Conservation (phyloP, 2,797 vertebrate species). For the Scyliorhinus canicula region DNA sequence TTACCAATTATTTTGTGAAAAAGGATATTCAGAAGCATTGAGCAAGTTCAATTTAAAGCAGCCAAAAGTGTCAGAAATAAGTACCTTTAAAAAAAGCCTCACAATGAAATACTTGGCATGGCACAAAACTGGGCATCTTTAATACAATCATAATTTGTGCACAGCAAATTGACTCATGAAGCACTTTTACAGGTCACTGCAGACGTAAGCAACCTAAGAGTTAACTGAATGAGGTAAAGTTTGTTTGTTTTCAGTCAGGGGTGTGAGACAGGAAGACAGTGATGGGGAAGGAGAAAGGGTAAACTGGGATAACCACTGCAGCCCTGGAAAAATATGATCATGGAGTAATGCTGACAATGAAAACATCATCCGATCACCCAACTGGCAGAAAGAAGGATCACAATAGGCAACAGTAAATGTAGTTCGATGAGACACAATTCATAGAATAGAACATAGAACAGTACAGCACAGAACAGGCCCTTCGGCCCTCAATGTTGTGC, state of each 20-base stretch:
- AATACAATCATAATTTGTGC: no score
- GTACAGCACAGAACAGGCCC: no score
- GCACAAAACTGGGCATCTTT: no score
- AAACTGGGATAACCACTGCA: background rate
- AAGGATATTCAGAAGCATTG: background rate
- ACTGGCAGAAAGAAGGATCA: background rate
- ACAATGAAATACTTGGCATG: no score
- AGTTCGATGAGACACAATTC: background rate
- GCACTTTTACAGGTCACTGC: background rate
- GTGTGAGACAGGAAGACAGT: background rate
- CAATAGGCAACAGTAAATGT: background rate
- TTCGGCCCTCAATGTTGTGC: no score
- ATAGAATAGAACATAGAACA: no score
- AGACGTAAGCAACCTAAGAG: background rate
- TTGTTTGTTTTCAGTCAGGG: background rate
- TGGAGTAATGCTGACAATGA: background rate
- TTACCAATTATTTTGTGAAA: background rate
- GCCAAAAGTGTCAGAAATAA: no score
- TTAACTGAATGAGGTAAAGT: background rate
- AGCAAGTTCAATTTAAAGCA: background rate
- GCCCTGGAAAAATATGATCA: background rate
- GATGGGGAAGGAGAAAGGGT: background rate
- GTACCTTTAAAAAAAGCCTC: no score
- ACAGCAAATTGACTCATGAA: background rate
- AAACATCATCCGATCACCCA: background rate